Percentiles rank a stretch among this genome's conserved stretches.
Evolutionary conservation across 2,797 vertebrate species (phyloP).

Genomic region (Enteromius radiatus): DNA sequence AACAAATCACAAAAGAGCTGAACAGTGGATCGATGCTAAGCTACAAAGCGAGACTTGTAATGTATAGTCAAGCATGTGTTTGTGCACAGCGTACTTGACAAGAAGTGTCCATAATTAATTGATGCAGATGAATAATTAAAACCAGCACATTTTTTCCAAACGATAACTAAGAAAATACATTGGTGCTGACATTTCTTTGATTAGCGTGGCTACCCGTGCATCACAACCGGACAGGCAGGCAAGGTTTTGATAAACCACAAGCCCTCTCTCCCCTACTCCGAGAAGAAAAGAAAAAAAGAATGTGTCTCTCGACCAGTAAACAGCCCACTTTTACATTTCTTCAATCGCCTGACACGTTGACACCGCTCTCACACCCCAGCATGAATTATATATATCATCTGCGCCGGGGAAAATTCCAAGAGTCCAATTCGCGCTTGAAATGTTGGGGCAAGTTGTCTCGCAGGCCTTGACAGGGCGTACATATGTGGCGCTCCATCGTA

Average conservation of each 20-base stretch:
- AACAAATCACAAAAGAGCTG: conserved; percentile 54
- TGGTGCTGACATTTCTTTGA: conserved; percentile 76
- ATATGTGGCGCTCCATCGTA: conserved; percentile 62
- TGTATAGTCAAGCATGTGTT: conserved; percentile 65
- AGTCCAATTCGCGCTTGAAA: conserved; percentile 84
- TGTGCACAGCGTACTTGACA: conserved; percentile 65
- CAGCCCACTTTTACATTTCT: conserved; percentile 82
- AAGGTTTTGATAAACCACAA: conserved; percentile 77
- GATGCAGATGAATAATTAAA: conserved; percentile 81
- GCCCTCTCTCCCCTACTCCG: conserved; percentile 57
- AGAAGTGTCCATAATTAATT: conserved; percentile 78
- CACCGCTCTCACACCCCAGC: conserved; percentile 79
- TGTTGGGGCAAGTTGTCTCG: conserved; percentile 81
- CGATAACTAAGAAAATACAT: conserved; percentile 79
- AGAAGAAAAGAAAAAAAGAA: conserved; percentile 58
- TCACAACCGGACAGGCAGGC: conserved; percentile 67
- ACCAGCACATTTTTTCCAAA: conserved; percentile 63
- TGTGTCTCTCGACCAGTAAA: conserved; percentile 79
- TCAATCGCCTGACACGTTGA: conserved; percentile 83
- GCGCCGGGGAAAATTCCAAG: conserved; percentile 71
- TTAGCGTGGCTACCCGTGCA: conserved; percentile 73
- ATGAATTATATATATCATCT: conserved; percentile 86
- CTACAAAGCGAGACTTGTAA: conserved; percentile 61
- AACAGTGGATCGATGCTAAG: conserved; percentile 55
- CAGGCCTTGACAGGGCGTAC: conserved; percentile 74